Evolutionary conservation across 2,113 vertebrate genomes (phyloP), one percentile per base, ranked within the genome.

Genomic region (Petrocephalus microphthalmus): DNA sequence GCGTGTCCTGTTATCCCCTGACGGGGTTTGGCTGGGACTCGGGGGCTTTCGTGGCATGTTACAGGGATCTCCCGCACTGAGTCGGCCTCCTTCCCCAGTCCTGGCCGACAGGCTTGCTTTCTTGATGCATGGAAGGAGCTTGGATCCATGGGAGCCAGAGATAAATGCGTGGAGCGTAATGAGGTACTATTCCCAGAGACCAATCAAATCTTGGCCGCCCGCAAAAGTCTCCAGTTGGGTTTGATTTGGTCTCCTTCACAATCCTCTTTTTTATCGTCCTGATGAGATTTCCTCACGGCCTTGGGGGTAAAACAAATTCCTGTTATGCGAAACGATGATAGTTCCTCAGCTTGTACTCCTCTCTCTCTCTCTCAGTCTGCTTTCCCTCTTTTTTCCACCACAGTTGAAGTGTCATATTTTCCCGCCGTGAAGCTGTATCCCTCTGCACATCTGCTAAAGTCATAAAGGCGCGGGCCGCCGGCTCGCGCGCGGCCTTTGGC

Each of bases 1-100:
- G 29, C 71, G 3, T 78, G 33, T 78, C 5, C 15, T 42, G 71
- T 33, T 42, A 67, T 42, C 33, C 3, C 15, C 33, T 78, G 71
- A 92, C 87, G 88, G 90, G 85, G 20, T 89, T 49, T 86, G 88
- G 89, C 86, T 45, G 85, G 88, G 88, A 57, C 91, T 90, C 91
- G 91, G 81, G 89, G 91, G 90, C 92, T 93, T 91, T 88, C 87
- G 2, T 19, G 71, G 88, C 25, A 83, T 92, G 89, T 93, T 90
- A 91, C 89, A 89, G 89, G 89, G 86, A 90, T 87, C 71, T 78
- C 33, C 33, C 71, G 6, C 29, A 37, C 33, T n/a, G n/a, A 78
- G 71, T 17, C 33, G 15, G 29, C 15, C 74, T 37, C 90, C 92
- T 88, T 91, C 90, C 90, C 13, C 91, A 84, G 87, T 89, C 88